Evolutionary conservation across 2,113 vertebrate genomes (phyloP), one percentile per base, ranked within the genome.

Genomic region (Heptranchias perlo): DNA sequence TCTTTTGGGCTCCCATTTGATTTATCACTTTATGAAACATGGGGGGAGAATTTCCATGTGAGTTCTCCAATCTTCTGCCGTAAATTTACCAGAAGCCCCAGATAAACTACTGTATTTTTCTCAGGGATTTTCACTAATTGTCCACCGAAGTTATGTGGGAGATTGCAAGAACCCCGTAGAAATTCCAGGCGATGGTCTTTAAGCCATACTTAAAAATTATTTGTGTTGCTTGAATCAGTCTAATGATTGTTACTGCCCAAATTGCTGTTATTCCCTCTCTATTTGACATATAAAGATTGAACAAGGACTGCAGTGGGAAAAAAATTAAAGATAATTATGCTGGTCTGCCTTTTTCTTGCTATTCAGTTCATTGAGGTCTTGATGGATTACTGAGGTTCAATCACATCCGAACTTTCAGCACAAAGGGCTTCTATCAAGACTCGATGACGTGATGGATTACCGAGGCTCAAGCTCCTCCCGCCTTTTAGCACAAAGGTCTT

Each of bases 351-450:
- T 49, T 89, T 54, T 54, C 47, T 89, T 54, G 86, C 44, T 0
- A 89, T 65, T 69, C 21, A 47, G 39, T 69, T 69, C 64, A 69
- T 69, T 94, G 92, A 49, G 2, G 21, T 67, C 14, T 95, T 95
- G 61, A 95, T 69, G 25, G 64, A 95, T 95, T 69, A 69, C 93
- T 69, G 39, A 69, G 25, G 39, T 49, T 49, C 93, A 95, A 65
- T 21, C 61, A 65, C 44, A 67, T 69, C 69, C 8, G 25, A 69
- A 95, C 64, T 69, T 49, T 69, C 93, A 44, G 2, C 64, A 67
- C 39, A 95, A 65, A 67, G 93, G 44, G 28, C 61, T 28, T 95
- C 93, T 67, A 67, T 95, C 93, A 69, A 49, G 93, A 31, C 44
- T 49, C 54, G 35, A 62, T 92, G 54, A 8, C 13, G 61, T 92